Conservation (phyloP, 92 coral and sea anemone species). For the Micromussa lordhowensis region DNA sequence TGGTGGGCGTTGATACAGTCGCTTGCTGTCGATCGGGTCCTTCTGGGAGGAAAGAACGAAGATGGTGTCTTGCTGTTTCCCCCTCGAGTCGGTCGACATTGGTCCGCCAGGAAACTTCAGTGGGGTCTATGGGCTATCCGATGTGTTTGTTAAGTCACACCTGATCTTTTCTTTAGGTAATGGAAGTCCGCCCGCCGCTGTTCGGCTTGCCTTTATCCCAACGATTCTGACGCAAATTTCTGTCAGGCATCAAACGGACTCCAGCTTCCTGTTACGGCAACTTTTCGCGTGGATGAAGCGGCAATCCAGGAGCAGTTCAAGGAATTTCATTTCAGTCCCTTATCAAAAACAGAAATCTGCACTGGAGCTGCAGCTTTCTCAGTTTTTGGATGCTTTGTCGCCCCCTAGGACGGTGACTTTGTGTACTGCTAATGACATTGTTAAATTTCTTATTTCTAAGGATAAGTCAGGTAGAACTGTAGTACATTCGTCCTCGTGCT, state of each 20-base stretch:
- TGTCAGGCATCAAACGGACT: conserved; percentile 24
- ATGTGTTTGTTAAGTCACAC: conserved; percentile 21
- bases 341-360: conserved; percentile 55
- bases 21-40: conserved; percentile 24
- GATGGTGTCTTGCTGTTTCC: neutral
- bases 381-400: conserved; percentile 29
- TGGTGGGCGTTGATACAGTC: conserved; percentile 57
- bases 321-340: neutral
- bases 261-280: neutral
- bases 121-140: too few species aligned
- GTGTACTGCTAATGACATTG: conserved; percentile 53
- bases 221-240: too few species aligned
- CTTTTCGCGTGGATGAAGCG: conserved; percentile 1
- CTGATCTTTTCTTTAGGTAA: conserved; percentile 2
- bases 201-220: conserved; percentile 33
- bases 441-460: conserved; percentile 52
- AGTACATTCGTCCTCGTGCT: neutral
- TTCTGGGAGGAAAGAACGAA: conserved; percentile 36
- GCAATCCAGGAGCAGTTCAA: neutral
- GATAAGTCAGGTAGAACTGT: conserved; percentile 10
- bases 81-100: too few species aligned
- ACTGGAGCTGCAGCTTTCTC: conserved; percentile 36
- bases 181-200: conserved; percentile 50
- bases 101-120: too few species aligned
- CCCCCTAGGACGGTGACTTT: conserved; percentile 35